Evolutionary conservation across 2,888 invertebrate species (phyloP).

Genomic region (Stomorhina lunata): DNA sequence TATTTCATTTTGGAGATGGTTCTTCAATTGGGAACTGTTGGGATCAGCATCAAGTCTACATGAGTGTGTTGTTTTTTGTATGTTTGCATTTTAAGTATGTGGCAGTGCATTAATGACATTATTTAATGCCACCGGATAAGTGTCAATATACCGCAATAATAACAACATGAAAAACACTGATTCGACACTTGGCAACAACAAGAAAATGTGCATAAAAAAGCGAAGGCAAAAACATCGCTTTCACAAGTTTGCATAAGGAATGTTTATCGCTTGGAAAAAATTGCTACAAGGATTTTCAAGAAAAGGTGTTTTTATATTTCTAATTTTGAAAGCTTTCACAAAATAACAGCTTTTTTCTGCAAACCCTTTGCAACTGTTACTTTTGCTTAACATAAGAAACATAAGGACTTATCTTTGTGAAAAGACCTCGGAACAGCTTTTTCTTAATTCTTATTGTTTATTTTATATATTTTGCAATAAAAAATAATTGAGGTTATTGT

Average conservation of each 20-base stretch:
- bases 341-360: no score
- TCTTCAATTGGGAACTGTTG: no score
- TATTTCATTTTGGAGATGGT: background rate
- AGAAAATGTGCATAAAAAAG: background rate
- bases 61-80: background rate
- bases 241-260: slow-evolving; percentile 29
- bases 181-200: slow-evolving; percentile 49
- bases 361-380: no score
- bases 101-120: slow-evolving; percentile 64
- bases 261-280: slow-evolving; percentile 1
- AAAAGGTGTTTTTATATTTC: background rate
- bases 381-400: no score
- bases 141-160: slow-evolving; percentile 65
- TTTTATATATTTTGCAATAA: slow-evolving; percentile 21
- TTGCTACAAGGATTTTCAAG: background rate
- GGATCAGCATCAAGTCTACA: no score
- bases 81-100: slow-evolving; percentile 23
- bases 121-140: slow-evolving; percentile 67
- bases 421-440: no score
- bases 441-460: slow-evolving; percentile 56
- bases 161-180: slow-evolving; percentile 54
- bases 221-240: background rate
- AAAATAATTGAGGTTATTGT: slow-evolving; percentile 58
- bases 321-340: no score
- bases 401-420: no score